Evolutionary conservation across 2,113 vertebrate genomes (phyloP).

Genomic region (Xerus inauris): DNA sequence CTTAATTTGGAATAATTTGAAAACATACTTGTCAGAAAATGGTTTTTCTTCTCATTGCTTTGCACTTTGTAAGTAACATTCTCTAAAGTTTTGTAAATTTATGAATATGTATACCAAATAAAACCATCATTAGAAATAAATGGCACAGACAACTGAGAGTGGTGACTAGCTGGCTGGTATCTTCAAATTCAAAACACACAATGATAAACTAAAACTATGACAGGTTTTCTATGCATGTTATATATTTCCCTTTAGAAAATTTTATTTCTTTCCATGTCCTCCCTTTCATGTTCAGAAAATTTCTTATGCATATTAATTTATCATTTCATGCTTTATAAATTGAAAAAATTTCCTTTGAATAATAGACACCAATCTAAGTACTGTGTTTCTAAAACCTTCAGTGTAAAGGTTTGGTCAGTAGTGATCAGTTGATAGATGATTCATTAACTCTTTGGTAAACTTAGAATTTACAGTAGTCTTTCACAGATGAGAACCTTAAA

Average conservation of each 20-base stretch:
- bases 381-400: background rate
- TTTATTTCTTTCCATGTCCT: background rate
- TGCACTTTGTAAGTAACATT: background rate
- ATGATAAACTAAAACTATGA: background rate
- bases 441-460: background rate
- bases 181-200: background rate
- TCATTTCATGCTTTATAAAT: background rate
- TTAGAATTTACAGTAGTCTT: background rate
- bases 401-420: background rate
- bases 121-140: slow-evolving; percentile 11
- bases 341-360: background rate
- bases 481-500: background rate
- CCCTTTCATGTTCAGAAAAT: background rate
- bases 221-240: background rate
- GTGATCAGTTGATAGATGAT: background rate
- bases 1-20: slow-evolving; percentile 30
- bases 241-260: slow-evolving; percentile 27
- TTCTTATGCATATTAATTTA: slow-evolving; percentile 34
- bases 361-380: background rate
- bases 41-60: background rate
- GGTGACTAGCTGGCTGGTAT: background rate
- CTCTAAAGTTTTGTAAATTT: background rate
- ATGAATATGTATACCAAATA: background rate
- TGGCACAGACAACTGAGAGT: background rate
- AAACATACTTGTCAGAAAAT: slow-evolving; percentile 41